Base-by-base conservation (phyloP, 1,140 invertebrate species). In the Drosophila navojoa region DNA sequence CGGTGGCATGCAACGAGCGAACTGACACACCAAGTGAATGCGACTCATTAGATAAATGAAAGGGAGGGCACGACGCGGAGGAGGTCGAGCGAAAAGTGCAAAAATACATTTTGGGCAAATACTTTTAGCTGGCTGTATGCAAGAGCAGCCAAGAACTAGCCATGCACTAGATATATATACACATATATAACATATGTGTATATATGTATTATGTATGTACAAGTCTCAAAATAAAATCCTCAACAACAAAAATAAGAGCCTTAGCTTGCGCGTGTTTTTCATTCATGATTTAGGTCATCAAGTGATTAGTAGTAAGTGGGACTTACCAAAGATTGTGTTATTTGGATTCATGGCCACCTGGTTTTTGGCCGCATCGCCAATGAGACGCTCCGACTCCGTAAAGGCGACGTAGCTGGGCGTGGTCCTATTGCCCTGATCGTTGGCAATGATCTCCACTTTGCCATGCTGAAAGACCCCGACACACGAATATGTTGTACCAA, bases 381-480 rank as follows among this genome's bases (percentile, higher is more conserved):
- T 98, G 70, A 99, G 95, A 92, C 98, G 96, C 92, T 99, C 98
- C 3, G 97, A 98, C 92, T 99, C 98, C 62, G 97, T 99, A 94
- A 99, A 99, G 45, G 98, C 98, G 22, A 99, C 98, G 94, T 99
- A 99, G 70, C 96, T 97, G 32, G 98, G 98, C 63, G 98, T 99
- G 29, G 98, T 99, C 77, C 98, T 94, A 93, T 99, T 99, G 89
- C 98, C 98, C 93, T 98, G 97, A 92, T 98, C 97, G 92, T 98
- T 98, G 87, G 97, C 97, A 90, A 98, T 98, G 90, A 98, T 98
- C 93, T 98, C 97, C 53, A 98, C 96, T 93, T 97, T 97, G 63
- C 97, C 97, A 92, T 98, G 94, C 79, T 96, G 95, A 93, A 95
- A 97, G n/a, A 97, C 96, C 44, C 95, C 96, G 10, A 97, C 96